phyloP scores from a whole-genome alignment of 2,113 vertebrate genomes.

The Bubo blakistoni region DNA sequence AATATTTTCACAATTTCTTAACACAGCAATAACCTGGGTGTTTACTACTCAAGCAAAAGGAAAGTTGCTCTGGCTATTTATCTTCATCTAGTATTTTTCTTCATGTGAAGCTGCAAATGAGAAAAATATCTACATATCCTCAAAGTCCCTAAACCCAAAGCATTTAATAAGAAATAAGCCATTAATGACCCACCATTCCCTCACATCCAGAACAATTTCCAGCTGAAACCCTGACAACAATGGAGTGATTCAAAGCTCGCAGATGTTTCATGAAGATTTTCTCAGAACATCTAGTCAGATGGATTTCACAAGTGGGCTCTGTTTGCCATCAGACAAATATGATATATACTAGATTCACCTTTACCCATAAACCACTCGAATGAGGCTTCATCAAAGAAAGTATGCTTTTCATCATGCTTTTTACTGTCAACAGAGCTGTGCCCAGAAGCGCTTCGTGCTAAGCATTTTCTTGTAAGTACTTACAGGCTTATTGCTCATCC shows the following conservation, averaged over 20 bases:
- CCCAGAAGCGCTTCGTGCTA: constrained; percentile 30
- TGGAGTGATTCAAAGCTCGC: background rate
- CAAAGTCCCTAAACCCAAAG: background rate
- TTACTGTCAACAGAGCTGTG: constrained; percentile 45
- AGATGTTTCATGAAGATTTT: constrained; percentile 31
- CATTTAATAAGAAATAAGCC: constrained; percentile 5
- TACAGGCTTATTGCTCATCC: background rate
- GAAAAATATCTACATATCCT: background rate
- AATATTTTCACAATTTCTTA: background rate
- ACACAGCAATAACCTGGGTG: background rate
- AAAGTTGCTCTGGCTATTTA: background rate
- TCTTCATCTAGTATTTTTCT: background rate
- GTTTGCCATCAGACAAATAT: constrained; percentile 27
- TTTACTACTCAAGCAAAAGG: background rate
- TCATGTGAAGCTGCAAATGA: background rate
- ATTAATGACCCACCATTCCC: background rate
- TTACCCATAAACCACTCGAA: background rate
- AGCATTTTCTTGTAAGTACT: constrained; percentile 47
- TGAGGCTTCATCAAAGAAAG: constrained; percentile 40
- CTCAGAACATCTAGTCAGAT: background rate
- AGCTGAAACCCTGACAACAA: constrained; percentile 18
- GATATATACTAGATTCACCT: constrained; percentile 27
- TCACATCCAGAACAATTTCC: constrained; percentile 15
- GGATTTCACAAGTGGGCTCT: constrained; percentile 32
- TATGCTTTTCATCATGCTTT: constrained; percentile 41